These are phyloP conservation scores for Sula dactylatra DNA, from an alignment of 2,113 vertebrate species.

Conservation along the genomic window DNA sequence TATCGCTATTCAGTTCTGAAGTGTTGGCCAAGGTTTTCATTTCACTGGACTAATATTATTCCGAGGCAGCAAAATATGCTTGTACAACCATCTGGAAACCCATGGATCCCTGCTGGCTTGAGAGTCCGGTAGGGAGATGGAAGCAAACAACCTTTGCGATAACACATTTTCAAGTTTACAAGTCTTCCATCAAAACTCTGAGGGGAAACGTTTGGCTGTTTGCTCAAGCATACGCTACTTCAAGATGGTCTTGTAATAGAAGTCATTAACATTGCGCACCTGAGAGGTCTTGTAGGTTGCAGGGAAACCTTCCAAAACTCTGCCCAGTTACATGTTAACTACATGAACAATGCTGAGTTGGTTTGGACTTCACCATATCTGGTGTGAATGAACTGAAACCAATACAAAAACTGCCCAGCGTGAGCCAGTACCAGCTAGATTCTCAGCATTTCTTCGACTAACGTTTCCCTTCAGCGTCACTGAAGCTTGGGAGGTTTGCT, in stretches of 20 bases:
- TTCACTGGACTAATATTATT: background rate
- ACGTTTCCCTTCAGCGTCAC: background rate
- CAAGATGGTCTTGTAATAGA: background rate
- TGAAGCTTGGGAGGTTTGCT: constrained; percentile 13
- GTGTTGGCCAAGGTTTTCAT: background rate
- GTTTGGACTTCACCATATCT: background rate
- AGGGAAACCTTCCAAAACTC: background rate
- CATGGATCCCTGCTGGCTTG: background rate
- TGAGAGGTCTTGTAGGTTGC: background rate
- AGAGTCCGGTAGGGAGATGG: background rate
- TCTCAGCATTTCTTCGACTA: background rate
- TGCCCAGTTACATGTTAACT: background rate
- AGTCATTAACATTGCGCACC: background rate
- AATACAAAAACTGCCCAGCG: background rate
- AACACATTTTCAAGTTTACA: background rate
- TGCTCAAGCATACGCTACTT: background rate
- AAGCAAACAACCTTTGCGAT: background rate
- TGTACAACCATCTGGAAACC: background rate
- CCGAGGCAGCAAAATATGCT: background rate
- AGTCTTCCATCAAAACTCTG: background rate
- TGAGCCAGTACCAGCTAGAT: background rate
- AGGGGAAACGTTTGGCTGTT: background rate
- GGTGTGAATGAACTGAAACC: background rate
- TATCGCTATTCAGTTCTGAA: background rate
- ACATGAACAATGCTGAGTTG: background rate